Evolutionary conservation across 64 coral and sea anemone genomes (phyloP).

Genomic region (Trachythela sp.): DNA sequence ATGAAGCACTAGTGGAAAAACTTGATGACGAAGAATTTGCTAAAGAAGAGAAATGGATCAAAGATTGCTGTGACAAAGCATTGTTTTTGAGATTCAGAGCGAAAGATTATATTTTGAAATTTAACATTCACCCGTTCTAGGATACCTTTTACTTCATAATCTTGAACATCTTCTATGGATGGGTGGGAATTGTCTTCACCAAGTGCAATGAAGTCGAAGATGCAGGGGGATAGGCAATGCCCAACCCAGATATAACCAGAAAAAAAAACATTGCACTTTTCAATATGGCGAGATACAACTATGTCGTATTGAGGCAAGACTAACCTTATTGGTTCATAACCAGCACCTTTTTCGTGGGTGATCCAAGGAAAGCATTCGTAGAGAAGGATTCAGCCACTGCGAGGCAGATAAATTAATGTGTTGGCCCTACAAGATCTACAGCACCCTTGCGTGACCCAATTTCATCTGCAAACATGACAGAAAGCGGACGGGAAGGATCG

Average conservation of each 20-base stretch:
- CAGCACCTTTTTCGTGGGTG: background rate
- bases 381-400: background rate
- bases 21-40: background rate
- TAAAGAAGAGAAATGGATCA: background rate
- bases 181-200: background rate
- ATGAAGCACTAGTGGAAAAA: background rate
- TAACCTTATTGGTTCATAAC: background rate
- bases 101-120: background rate
- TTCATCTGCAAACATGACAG: background rate
- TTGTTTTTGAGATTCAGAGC: background rate
- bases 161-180: background rate
- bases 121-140: background rate
- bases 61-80: background rate
- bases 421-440: background rate
- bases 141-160: background rate
- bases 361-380: background rate
- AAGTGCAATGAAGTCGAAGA: background rate
- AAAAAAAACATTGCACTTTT: background rate
- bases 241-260: background rate
- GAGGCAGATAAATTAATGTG: background rate
- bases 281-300: too few species aligned
- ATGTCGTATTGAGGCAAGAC: too few species aligned
- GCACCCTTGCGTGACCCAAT: background rate
- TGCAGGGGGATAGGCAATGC: background rate
- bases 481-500: background rate